These are phyloP conservation scores for Dorcus hopei DNA, from an alignment of 2,888 invertebrate genomes.

Conservation along the genomic window DNA sequence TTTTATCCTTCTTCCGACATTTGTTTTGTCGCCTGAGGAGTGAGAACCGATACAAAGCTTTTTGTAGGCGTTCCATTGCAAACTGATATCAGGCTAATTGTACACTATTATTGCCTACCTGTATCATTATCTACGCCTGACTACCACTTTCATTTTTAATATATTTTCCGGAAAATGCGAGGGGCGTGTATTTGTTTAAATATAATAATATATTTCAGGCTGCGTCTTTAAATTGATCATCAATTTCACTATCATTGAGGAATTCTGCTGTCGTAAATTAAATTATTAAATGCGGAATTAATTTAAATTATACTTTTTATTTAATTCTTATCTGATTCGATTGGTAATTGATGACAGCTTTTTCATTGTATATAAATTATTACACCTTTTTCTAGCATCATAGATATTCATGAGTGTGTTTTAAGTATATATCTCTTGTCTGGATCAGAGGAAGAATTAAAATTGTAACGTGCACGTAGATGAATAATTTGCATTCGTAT, in stretches of 20 bases:
- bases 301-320: too few species aligned
- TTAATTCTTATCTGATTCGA: too few species aligned
- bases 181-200: slow-evolving; percentile 9
- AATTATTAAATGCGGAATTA: too few species aligned
- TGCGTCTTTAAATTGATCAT: neutral
- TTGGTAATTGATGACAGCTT: too few species aligned
- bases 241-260: neutral
- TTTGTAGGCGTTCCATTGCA: slow-evolving; percentile 24
- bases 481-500: too few species aligned
- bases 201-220: slow-evolving; percentile 4
- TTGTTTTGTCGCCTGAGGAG: slow-evolving; percentile 36
- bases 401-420: too few species aligned
- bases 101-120: slow-evolving; percentile 35
- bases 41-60: slow-evolving; percentile 24
- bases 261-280: neutral
- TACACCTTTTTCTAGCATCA: too few species aligned
- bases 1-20: slow-evolving; percentile 38
- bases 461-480: too few species aligned
- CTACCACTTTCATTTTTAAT: slow-evolving; percentile 24
- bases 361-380: too few species aligned
- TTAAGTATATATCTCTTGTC: too few species aligned
- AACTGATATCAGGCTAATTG: slow-evolving; percentile 36
- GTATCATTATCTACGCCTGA: slow-evolving; percentile 32
- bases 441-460: too few species aligned
- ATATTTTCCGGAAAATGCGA: neutral